Base-by-base conservation (phyloP, 2,888 invertebrate genomes). In the Alloplasta piceator region DNA sequence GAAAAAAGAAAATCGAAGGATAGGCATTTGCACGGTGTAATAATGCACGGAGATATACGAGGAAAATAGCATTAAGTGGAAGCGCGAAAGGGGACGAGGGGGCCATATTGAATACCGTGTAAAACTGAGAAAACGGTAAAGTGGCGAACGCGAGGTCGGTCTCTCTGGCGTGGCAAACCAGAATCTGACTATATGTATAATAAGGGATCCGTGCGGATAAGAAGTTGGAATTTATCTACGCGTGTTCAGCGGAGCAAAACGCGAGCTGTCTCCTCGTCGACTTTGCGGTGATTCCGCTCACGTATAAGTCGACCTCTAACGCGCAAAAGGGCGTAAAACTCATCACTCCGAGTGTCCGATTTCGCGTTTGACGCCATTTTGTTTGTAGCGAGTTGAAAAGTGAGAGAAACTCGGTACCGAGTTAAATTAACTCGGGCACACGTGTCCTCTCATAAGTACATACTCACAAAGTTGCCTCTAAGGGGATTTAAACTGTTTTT, bases 201-300 rank as follows among this genome's bases (percentile, higher is more conserved):
- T 43, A 26, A 68, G 67, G 72, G 72, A 76, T 80, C 63, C 67
- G 67, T 55, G 56, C 46, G 76, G 76, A 80, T 80, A 80, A 80
- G 80, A 80, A 76, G 80, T 71, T 76, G 76, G 80, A 80, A 80
- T 80, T 61, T 72, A 80, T 61, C 55, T 80, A 80, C 80, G 80
- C 80, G 80, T 80, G 80, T 80, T 80, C 76, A 72, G 41, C 80
- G 12, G 56, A 80, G 72, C 76, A 72, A 80, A 80, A 80, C 80
- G 80, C 76, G 80, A 63, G 61, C 80, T 71, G 80, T 76, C 80
- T 80, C 76, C 39, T 74, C 72, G 66, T 67, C 66, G 14, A 48
- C 38, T 48, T 60, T 16, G 41, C 71, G 71, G 46, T 43, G 46
- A 36, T 50, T 71, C 60, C 16, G 10, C 26, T 10, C 12, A 39